Base-by-base conservation (phyloP, 2,113 vertebrate species). In the Prionailurus bengalensis region DNA sequence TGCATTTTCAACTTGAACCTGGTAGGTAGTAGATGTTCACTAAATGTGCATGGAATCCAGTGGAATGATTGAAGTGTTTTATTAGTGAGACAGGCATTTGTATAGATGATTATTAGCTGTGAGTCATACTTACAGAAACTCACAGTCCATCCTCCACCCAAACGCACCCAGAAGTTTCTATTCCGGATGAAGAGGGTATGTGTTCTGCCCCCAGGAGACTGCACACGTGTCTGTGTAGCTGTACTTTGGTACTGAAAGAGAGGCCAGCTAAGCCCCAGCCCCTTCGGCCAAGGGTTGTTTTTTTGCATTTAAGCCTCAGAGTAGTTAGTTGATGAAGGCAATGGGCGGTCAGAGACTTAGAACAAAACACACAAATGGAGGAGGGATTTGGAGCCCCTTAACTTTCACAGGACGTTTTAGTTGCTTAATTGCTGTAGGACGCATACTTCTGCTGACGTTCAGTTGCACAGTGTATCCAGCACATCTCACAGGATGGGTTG, bases 131-230 rank as follows among this genome's bases (percentile, higher is more conserved):
- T 71, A 73, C 11, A 89, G 51, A 80, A 81, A 63, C 6, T 14
- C 66, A 14, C 76, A 71, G 63, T 55, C 78, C 33, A 33, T 48
- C 48, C 33, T 78, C 70, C 10, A 66, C 66, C 53, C 63, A 76
- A 31, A 78, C 1, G 84, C 16, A 78, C 58, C n/a, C 45, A 74
- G 61, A 94, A 88, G 33, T 96, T 97, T 95, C 81, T 63, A 70
- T 68, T 29, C 66, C 4, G 81, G 8, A 13, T 48, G n/a, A 81
- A 66, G 87, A 95, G 23, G 29, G 58, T 85, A 36, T 21, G 5
- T 11, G 11, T 79, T n/a, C 29, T 29, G 23, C 5, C 33, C 7
- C 36, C 80, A 48, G 21, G 55, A 15, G 39, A 65, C 5, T 4
- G 16, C 10, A 66, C 21, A 76, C 14, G 8, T 16, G 29, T 71